phyloP scores from a whole-genome alignment of 2,113 vertebrate species.

The Mastomys natalensis region DNA sequence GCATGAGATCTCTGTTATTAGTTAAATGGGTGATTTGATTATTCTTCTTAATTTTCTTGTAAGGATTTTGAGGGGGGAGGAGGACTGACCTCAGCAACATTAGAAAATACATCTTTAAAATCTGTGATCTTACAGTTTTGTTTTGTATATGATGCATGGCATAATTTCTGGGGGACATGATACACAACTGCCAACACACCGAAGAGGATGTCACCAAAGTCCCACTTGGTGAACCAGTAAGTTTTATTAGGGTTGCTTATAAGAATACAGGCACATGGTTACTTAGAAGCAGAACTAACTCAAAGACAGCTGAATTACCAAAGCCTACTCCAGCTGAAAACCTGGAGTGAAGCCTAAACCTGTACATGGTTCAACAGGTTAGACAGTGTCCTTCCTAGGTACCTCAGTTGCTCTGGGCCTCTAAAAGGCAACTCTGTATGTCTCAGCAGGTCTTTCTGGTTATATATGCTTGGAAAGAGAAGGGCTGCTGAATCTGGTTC shows the following conservation, averaged over 20 bases:
- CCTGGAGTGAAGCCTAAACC: not conserved
- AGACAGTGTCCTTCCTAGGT: not conserved
- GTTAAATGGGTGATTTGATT: not conserved
- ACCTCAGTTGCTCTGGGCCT: not conserved
- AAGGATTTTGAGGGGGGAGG: not conserved
- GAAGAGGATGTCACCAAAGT: not conserved
- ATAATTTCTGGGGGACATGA: not conserved
- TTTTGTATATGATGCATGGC: not conserved
- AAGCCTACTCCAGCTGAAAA: not conserved
- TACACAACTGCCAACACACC: not conserved
- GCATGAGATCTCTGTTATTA: not conserved
- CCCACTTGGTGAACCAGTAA: not conserved
- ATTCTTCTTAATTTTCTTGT: not conserved
- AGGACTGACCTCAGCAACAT: not conserved
- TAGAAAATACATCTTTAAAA: not conserved
- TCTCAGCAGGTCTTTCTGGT: not conserved
- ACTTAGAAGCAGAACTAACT: not conserved
- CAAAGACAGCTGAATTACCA: not conserved
- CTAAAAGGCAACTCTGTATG: not conserved
- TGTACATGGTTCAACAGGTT: not conserved
- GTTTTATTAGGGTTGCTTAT: not conserved
- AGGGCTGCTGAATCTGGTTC: not conserved
- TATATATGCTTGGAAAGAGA: not conserved
- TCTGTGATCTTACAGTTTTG: conserved; percentile 21
- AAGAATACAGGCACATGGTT: not conserved